Conservation (phyloP, 2,888 invertebrate species). For the Cephus spinipes region DNA sequence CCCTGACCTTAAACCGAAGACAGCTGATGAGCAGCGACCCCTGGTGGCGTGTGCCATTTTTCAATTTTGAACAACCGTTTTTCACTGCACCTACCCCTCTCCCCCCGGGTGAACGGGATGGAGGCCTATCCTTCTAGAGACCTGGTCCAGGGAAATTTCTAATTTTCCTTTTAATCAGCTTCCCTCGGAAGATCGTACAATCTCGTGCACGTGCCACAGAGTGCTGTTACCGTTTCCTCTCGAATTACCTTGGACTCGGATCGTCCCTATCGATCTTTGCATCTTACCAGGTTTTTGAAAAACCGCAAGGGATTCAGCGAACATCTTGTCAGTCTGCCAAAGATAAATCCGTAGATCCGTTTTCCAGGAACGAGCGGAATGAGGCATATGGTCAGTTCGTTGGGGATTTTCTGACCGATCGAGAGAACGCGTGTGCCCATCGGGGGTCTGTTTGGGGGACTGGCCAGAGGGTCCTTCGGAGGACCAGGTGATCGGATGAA, state of each 20-base stretch:
- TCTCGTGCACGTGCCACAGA: background rate
- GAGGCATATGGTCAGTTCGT: conserved; percentile 47
- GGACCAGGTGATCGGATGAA: conserved; percentile 47
- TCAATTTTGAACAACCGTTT: conserved; percentile 43
- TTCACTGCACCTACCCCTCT: background rate
- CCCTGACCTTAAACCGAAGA: conserved; percentile 21
- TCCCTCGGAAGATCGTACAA: background rate
- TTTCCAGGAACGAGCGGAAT: conserved; percentile 35
- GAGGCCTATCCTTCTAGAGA: conserved; percentile 17
- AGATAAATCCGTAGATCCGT: conserved; percentile 43
- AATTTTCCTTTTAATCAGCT: too few species aligned
- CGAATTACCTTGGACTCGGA: too few species aligned
- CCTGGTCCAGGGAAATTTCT: too few species aligned
- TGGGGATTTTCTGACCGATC: conserved; percentile 33
- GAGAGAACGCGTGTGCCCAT: conserved; percentile 47
- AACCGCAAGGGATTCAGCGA: conserved; percentile 21
- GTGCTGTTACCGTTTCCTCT: too few species aligned
- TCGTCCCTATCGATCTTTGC: background rate
- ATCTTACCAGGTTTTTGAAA: background rate
- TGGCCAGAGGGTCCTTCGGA: background rate
- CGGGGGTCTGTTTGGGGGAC: conserved; percentile 47
- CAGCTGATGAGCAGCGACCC: conserved; percentile 43
- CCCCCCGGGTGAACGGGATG: background rate
- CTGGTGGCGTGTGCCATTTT: conserved; percentile 45
- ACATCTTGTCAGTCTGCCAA: conserved; percentile 27